Evolutionary conservation across 2,888 invertebrate species (phyloP).

Genomic region (Xylocampa areola): DNA sequence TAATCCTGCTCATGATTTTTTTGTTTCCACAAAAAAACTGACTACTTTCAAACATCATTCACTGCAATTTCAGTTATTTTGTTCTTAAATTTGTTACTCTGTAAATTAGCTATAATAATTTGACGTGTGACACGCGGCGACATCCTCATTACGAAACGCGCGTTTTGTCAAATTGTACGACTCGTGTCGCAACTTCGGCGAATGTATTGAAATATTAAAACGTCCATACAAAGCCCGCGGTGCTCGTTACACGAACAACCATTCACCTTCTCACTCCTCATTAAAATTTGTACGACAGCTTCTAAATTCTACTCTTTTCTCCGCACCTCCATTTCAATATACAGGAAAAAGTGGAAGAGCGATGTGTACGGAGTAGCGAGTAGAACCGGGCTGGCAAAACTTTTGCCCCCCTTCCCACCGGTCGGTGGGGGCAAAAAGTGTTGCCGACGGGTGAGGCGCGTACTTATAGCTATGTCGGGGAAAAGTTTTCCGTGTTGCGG

Average conservation of each 20-base stretch:
- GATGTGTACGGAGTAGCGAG: slow-evolving; percentile 87
- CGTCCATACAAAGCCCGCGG: slow-evolving; percentile 71
- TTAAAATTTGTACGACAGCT: slow-evolving; percentile 89
- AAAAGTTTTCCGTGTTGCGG: slow-evolving; percentile 90
- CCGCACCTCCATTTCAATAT: slow-evolving; percentile 90
- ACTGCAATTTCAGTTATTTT: slow-evolving; percentile 10
- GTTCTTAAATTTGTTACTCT: slow-evolving; percentile 14
- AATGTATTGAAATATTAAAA: slow-evolving; percentile 71
- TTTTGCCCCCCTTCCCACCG: slow-evolving; percentile 83
- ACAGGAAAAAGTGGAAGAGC: slow-evolving; percentile 90
- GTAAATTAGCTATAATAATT: slow-evolving; percentile 42
- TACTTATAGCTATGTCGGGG: slow-evolving; percentile 88
- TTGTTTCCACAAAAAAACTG: too few relatives aligned
- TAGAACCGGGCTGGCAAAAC: slow-evolving; percentile 87
- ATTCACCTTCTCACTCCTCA: slow-evolving; percentile 86
- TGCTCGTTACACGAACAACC: slow-evolving; percentile 77
- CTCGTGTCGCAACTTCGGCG: slow-evolving; percentile 59
- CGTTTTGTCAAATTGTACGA: slow-evolving; percentile 61
- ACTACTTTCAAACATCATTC: neutral
- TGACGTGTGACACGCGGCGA: slow-evolving; percentile 27
- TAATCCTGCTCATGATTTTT: too few relatives aligned
- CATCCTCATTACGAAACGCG: slow-evolving; percentile 56
- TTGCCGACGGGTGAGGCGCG: slow-evolving; percentile 86
- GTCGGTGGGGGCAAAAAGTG: slow-evolving; percentile 87
- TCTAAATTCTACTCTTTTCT: slow-evolving; percentile 90